Evolutionary conservation across 1,140 invertebrate genomes (phyloP).

Genomic region (Papilio helenus): DNA sequence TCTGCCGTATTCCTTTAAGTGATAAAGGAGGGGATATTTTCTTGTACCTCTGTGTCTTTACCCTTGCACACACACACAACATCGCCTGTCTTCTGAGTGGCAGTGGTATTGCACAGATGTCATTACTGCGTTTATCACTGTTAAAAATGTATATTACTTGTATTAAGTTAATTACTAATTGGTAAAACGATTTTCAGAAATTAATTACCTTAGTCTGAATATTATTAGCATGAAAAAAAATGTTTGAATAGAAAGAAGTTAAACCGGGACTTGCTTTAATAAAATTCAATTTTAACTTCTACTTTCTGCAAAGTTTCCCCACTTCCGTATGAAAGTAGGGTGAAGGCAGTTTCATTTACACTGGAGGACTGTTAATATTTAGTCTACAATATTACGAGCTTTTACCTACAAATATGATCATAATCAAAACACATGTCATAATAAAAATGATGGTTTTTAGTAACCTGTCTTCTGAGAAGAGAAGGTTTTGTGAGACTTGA

Average conservation of each 20-base stretch:
- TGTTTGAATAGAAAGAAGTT: constrained; percentile 22
- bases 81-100: too few relatives aligned
- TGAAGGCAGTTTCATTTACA: constrained; percentile 20
- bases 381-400: constrained; percentile 8
- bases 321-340: constrained; percentile 24
- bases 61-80: too few relatives aligned
- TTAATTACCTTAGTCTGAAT: neutral
- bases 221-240: neutral
- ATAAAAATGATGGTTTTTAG: too few relatives aligned
- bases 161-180: neutral
- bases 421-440: neutral
- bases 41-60: too few relatives aligned
- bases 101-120: too few relatives aligned
- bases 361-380: constrained; percentile 10
- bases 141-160: neutral
- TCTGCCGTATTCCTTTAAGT: too few relatives aligned
- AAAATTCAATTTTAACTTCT: constrained; percentile 35
- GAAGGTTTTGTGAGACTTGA: too few relatives aligned
- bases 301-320: constrained; percentile 24
- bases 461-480: too few relatives aligned
- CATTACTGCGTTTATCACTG: too few relatives aligned
- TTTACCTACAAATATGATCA: neutral
- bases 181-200: neutral
- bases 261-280: constrained; percentile 24
- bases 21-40: too few relatives aligned